Base-by-base conservation (phyloP, 2,113 vertebrate species). In the Myotis yumanensis region DNA sequence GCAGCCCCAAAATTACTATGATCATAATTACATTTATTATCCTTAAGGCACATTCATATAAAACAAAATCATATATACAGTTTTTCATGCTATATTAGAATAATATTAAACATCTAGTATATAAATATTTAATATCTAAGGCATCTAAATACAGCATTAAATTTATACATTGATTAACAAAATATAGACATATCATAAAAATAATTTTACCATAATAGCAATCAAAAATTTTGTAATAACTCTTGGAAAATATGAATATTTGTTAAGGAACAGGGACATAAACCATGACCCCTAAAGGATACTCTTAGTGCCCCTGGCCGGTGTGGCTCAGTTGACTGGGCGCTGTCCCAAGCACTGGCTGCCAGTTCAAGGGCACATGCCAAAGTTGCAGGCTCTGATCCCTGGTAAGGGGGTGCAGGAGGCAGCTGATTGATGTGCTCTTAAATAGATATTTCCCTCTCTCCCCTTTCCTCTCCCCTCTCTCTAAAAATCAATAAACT, bases 101-200 rank as follows among this genome's bases (percentile, higher is more conserved):
- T 1, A 87, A 76, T 62, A 17, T 73, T 93, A 95, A 89, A 95
- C 83, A 94, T 86, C 57, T 87, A 88, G 66, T 66, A 88, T 3
- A 9, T 71, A 57, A 82, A 46, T 57, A 96, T 85, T 68, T 92
- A 95, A 69, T 28, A 66, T 32, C 5, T 69, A 89, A 95, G 7
- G 30, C 32, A 90, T 64, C 11, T 46, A 23, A 96, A 95, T 46
- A 86, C 0, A 94, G 40, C 28, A n/a, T 86, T 92, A 88, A 75
- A n/a, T 77, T 66, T 64, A 79, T 57, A 89, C 0, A 51, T 32
- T 54, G 22, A 76, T 35, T 73, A 57, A 79, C 0, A 93, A 89
- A 94, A 62, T 62, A 96, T 0, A 79, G 5, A 64, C 7, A 46
- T 37, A 64, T 22, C 20, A 87, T 54, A 72, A 89, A 91, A 62